Conservation (phyloP, 2,797 vertebrate genomes). For the Acrossocheilus wenchowensis region DNA sequence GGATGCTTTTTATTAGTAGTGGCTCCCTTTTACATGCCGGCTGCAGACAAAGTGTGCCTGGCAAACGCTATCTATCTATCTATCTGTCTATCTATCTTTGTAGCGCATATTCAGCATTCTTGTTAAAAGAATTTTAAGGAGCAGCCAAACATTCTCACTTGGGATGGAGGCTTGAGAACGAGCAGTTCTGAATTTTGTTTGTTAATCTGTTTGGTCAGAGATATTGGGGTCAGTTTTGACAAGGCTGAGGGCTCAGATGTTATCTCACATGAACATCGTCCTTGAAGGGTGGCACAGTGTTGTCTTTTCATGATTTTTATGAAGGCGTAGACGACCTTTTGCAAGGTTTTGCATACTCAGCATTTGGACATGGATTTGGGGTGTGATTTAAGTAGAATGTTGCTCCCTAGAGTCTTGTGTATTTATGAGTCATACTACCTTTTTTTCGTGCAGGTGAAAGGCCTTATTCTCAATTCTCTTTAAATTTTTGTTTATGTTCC, state of each 20-base stretch:
- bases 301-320: constrained; percentile 22
- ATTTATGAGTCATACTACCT: not conserved
- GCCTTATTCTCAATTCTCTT: not conserved
- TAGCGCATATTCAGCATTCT: constrained; percentile 56
- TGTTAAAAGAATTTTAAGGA: constrained; percentile 44
- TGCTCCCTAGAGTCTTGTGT: not conserved
- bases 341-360: not conserved
- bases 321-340: not conserved
- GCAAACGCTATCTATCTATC: not conserved
- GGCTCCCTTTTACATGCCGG: constrained; percentile 31
- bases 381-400: not conserved
- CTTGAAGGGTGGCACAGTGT: constrained; percentile 1
- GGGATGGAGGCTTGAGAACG: constrained; percentile 64
- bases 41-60: constrained; percentile 35
- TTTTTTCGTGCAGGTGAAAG: not conserved
- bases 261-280: constrained; percentile 12
- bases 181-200: constrained; percentile 68
- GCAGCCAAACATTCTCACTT: constrained; percentile 59
- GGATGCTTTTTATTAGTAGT: constrained; percentile 54
- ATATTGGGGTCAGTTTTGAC: constrained; percentile 42
- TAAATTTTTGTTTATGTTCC: not conserved
- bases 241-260: constrained; percentile 38
- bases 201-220: constrained; percentile 63
- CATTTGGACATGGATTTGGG: not conserved
- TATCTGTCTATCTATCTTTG: not conserved